Evolutionary conservation across 2,113 vertebrate genomes (phyloP), one percentile per base, ranked within the genome.

Genomic region (Ahaetulla prasina): DNA sequence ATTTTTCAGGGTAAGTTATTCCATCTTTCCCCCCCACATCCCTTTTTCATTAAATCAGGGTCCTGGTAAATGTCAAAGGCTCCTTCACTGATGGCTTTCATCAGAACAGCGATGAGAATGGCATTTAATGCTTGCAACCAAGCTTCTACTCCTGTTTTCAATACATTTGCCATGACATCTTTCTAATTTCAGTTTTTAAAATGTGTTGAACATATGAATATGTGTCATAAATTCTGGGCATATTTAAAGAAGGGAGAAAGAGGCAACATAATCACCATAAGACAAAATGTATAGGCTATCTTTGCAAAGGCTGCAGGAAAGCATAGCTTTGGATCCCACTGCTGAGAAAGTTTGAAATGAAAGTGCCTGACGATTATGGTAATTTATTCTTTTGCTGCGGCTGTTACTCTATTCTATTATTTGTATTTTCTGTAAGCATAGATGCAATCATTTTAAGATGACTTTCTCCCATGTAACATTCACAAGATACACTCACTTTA

Each of bases 101-200:
- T 89, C 84, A 85, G 52, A 14, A 89, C 14, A 14, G 12, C 1
- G 22, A 54, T 85, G 35, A 89, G 22, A 85, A 85, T 60, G 30
- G 43, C 53, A 50, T 92, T 50, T 88, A 60, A 60, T 54, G 35
- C 68, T 85, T 57, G 53, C 85, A 80, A 60, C 74, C 53, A 57
- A 52, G 74, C 30, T 89, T 60, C 53, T 27, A n/a, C 88, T 89
- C 68, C 88, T 89, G 88, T 57, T 92, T 92, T 7, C 88, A 89
- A 57, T 92, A 50, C 25, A 53, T 47, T 52, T 85, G 20, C 27
- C n/a, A 27, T 57, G 88, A 57, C 68, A 85, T 89, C 50, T 53
- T 52, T 10, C 49, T 49, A 57, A 85, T 89, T 92, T 60, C 53
- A 89, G 60, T 55, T 92, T 89, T 43, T 12, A 89, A 55, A 50